A percentile compares a stretch with the other conserved stretches of the same genome.
Evolutionary conservation across 2,888 invertebrate genomes (phyloP).

Genomic region (Cosmia pyralina): DNA sequence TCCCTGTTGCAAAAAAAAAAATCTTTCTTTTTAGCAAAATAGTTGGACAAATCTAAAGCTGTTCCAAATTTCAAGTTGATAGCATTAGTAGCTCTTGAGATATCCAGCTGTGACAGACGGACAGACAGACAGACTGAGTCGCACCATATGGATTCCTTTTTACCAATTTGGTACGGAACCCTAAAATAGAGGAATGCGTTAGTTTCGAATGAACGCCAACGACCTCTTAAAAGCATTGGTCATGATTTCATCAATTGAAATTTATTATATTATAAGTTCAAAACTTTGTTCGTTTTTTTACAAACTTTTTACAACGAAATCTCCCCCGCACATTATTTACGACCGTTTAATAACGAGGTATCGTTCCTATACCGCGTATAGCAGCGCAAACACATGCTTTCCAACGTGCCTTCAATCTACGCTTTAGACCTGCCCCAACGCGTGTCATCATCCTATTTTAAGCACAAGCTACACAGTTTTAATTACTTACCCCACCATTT

Average conservation of each 20-base stretch:
- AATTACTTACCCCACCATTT: slow-evolving; percentile 14
- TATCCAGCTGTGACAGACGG: too few species aligned
- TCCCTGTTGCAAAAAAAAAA: too few species aligned
- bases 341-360: neutral
- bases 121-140: too few species aligned
- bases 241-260: neutral
- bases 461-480: slow-evolving; percentile 4
- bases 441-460: slow-evolving; percentile 44
- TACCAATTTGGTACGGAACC: too few species aligned
- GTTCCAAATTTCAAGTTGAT: too few species aligned
- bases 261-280: neutral
- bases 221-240: neutral
- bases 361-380: slow-evolving; percentile 21
- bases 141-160: too few species aligned
- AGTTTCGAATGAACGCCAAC: too few species aligned
- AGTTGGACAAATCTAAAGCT: too few species aligned
- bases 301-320: neutral
- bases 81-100: too few species aligned
- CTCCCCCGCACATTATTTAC: neutral
- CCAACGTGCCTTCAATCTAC: slow-evolving; percentile 51
- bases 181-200: too few species aligned
- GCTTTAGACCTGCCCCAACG: slow-evolving; percentile 67
- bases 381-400: slow-evolving; percentile 38
- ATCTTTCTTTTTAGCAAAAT: too few species aligned
- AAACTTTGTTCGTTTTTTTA: neutral